A percentile compares a stretch with the other conserved stretches of the same genome.
phyloP scores from a whole-genome alignment of 92 coral and sea anemone genomes.

The Paramuricea clavata region DNA sequence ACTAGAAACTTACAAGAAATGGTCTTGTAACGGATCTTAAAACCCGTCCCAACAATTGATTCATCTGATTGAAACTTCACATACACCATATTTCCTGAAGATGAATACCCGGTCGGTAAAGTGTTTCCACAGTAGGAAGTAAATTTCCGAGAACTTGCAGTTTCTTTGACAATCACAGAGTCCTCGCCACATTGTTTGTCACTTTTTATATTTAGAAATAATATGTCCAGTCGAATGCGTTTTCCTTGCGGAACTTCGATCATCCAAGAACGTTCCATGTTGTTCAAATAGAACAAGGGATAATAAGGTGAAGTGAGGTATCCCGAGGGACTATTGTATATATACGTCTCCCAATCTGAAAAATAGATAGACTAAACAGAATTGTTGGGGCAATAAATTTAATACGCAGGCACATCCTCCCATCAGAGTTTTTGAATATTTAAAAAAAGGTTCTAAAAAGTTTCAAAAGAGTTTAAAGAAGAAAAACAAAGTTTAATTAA shows the following conservation, averaged over 20 bases:
- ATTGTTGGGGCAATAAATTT: too few species aligned
- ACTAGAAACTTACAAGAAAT: neutral
- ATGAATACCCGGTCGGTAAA: conserved; percentile 60
- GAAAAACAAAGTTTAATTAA: too few species aligned
- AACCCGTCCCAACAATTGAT: conserved; percentile 52
- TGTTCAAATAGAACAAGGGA: conserved; percentile 71
- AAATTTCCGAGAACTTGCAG: conserved; percentile 31
- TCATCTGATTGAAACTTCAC: conserved; percentile 67
- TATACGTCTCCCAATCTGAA: neutral
- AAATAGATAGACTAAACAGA: too few species aligned
- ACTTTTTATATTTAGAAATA: conserved; percentile 49
- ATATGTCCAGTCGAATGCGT: conserved; percentile 66
- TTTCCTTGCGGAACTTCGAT: conserved; percentile 63
- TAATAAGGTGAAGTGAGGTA: conserved; percentile 75
- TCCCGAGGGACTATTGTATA: conserved; percentile 36
- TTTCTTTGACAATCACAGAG: conserved; percentile 73
- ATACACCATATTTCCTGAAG: conserved; percentile 67
- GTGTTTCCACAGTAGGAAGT: conserved; percentile 77
- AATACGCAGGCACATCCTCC: too few species aligned
- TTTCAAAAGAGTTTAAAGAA: too few species aligned
- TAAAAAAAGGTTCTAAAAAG: too few species aligned
- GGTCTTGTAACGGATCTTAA: conserved; percentile 59
- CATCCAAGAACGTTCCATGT: conserved; percentile 69
- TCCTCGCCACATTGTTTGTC: conserved; percentile 65
- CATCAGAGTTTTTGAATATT: too few species aligned